Percentiles rank a stretch among this genome's conserved stretches.
Conservation (phyloP, 1,140 invertebrate genomes). For the Drosophila lowei region DNA sequence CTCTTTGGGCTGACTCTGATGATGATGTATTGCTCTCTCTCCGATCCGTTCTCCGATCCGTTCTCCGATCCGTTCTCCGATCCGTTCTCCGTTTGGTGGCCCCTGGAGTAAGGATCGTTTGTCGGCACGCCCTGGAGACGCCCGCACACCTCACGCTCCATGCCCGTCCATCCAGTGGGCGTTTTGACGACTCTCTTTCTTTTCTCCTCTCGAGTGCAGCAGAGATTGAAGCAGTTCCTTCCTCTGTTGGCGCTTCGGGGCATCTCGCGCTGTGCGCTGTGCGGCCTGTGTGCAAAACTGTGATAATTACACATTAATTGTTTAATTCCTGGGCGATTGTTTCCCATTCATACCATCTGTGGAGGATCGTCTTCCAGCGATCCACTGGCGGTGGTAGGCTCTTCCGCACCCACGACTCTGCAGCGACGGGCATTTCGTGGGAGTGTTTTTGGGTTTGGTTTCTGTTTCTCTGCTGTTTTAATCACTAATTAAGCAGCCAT, state of each 20-base stretch:
- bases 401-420: conserved; percentile 30
- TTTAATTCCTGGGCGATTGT: conserved; percentile 68
- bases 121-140: conserved; percentile 58
- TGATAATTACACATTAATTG: conserved; percentile 80
- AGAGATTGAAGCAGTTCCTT: conserved; percentile 9
- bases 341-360: conserved; percentile 44
- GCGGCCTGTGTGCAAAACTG: conserved; percentile 47
- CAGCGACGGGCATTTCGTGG: conserved; percentile 30
- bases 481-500: conserved; percentile 71
- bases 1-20: conserved; percentile 29
- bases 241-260: conserved; percentile 42
- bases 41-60: not conserved
- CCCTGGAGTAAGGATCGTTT: conserved; percentile 54
- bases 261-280: conserved; percentile 49
- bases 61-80: too few relatives aligned
- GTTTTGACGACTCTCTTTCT: conserved; percentile 67
- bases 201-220: conserved; percentile 12
- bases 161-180: conserved; percentile 29
- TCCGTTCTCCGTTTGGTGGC: not conserved
- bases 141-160: conserved; percentile 49
- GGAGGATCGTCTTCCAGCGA: not conserved
- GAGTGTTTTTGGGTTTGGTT: conserved; percentile 53
- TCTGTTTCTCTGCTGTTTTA: conserved; percentile 19
- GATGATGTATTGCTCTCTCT: conserved; percentile 68
- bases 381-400: conserved; percentile 57